A percentile compares a stretch with the other conserved stretches of the same genome.
These are phyloP conservation scores for Luscinia megarhynchos DNA, from an alignment of 2,797 vertebrate genomes.

Conservation along the genomic window DNA sequence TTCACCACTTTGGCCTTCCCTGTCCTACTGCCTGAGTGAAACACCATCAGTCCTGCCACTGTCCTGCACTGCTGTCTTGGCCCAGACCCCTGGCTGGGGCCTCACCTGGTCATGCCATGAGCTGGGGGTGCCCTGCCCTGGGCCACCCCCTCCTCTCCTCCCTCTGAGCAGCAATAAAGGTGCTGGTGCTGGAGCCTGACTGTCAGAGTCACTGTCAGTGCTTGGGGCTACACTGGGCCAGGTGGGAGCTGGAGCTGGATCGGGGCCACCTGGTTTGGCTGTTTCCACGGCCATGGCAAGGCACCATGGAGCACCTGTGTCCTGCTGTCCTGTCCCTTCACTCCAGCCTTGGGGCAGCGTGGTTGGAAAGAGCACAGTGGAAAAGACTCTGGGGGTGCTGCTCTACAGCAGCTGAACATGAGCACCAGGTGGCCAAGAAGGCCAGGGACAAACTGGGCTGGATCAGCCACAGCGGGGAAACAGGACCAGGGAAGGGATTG, in stretches of 20 bases:
- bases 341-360: neutral
- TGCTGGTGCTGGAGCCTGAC: accelerated
- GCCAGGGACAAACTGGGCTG: neutral
- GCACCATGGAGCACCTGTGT: neutral
- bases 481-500: too few relatives aligned
- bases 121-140: accelerated
- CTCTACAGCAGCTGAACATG: neutral
- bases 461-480: too few relatives aligned
- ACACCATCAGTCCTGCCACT: accelerated
- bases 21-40: neutral
- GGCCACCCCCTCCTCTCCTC: accelerated
- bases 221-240: too few relatives aligned
- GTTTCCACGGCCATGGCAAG: too few relatives aligned
- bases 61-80: too few relatives aligned
- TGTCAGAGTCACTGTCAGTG: neutral
- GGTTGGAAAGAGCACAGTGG: neutral
- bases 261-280: too few relatives aligned
- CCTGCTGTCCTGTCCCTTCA: neutral
- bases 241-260: neutral
- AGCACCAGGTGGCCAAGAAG: neutral
- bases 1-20: neutral
- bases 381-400: neutral
- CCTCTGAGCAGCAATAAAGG: neutral
- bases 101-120: neutral
- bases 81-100: accelerated